These are phyloP conservation scores for Trachelus troglodyta DNA, from an alignment of 2,888 invertebrate species.

Conservation along the genomic window DNA sequence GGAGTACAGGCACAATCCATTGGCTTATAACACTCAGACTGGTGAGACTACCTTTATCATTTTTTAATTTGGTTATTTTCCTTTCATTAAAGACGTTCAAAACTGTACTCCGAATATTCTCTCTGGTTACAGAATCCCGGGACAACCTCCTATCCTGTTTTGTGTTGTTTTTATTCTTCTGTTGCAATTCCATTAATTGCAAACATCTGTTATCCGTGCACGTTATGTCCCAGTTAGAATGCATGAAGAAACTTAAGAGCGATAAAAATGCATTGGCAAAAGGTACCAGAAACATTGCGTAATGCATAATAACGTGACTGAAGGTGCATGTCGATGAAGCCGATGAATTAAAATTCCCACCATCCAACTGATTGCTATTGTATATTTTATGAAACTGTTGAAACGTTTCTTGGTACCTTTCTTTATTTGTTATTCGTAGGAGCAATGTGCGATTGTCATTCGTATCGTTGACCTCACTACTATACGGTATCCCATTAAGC, in stretches of 20 bases:
- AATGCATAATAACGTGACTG: constrained; percentile 44
- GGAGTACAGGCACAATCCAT: constrained; percentile 55
- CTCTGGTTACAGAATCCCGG: neutral
- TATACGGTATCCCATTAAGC: constrained; percentile 11
- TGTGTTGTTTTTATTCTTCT: neutral
- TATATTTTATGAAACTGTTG: constrained; percentile 13
- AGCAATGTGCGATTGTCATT: constrained; percentile 16
- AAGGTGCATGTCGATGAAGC: constrained; percentile 34
- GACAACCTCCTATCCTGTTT: too few relatives aligned
- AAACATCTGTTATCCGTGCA: constrained; percentile 30
- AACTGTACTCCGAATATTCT: constrained; percentile 3
- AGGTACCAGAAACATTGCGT: constrained; percentile 55
- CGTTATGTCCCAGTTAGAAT: constrained; percentile 39
- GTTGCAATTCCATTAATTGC: constrained; percentile 8
- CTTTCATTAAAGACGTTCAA: constrained; percentile 7
- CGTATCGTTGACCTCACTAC: neutral
- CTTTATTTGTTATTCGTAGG: constrained; percentile 10
- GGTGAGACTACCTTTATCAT: constrained; percentile 26
- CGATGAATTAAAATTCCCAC: neutral
- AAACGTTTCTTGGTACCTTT: constrained; percentile 13
- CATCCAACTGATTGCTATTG: constrained; percentile 5
- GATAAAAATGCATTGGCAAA: constrained; percentile 59
- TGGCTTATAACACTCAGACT: constrained; percentile 43
- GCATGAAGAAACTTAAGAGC: constrained; percentile 46
- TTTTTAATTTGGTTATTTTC: constrained; percentile 2